Conservation (phyloP, 2,888 invertebrate species). For the Volucella inanis region DNA sequence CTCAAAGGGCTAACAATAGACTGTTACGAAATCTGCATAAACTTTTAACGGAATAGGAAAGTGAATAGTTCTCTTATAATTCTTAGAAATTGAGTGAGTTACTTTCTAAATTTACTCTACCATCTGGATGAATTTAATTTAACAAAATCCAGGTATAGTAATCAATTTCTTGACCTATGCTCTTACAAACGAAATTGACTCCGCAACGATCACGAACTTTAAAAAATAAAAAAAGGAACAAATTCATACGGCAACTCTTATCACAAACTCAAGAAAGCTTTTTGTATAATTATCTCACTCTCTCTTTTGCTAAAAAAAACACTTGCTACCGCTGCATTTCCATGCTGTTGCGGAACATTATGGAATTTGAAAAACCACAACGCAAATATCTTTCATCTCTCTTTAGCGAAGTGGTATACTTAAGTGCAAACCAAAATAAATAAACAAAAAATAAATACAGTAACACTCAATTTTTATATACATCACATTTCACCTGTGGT, state of each 20-base stretch:
- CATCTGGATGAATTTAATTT: too few relatives aligned
- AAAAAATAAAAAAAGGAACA: not conserved
- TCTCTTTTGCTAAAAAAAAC: not conserved
- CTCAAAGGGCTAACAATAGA: too few relatives aligned
- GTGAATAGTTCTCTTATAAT: too few relatives aligned
- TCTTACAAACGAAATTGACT: too few relatives aligned
- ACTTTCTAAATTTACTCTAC: too few relatives aligned
- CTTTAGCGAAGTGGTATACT: not conserved
- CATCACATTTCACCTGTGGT: slow-evolving; percentile 3
- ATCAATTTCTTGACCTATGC: too few relatives aligned
- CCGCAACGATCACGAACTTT: too few relatives aligned
- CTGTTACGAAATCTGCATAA: too few relatives aligned
- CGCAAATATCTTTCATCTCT: slow-evolving; percentile 9
- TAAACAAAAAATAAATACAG: slow-evolving; percentile 36
- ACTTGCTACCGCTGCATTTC: slow-evolving; percentile 27
- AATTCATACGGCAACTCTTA: slow-evolving; percentile 5
- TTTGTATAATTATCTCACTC: not conserved
- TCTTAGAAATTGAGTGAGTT: too few relatives aligned
- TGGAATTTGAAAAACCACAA: not conserved
- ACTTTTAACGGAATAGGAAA: too few relatives aligned
- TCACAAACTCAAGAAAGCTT: not conserved
- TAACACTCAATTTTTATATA: slow-evolving; percentile 34
- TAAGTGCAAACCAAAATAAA: slow-evolving; percentile 16
- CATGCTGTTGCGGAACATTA: slow-evolving; percentile 11
- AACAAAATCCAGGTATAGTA: too few relatives aligned